Evolutionary conservation across 2,113 vertebrate genomes (phyloP).

Genomic region (Dromiciops gliroides): DNA sequence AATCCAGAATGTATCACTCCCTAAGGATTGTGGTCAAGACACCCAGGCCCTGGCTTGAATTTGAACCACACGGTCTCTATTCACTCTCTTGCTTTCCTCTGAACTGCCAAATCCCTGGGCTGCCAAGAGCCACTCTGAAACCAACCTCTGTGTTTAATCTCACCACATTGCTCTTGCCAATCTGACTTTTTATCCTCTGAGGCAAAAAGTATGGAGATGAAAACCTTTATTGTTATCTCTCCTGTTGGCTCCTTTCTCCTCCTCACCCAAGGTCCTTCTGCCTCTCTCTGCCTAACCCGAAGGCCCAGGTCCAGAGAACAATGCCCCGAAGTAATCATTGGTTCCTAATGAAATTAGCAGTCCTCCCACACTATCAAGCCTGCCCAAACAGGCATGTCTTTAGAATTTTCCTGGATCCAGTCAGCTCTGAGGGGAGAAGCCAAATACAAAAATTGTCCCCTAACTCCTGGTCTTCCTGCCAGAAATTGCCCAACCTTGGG

Average conservation of each 20-base stretch:
- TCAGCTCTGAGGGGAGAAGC: background rate
- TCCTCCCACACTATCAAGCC: background rate
- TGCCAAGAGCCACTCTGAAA: background rate
- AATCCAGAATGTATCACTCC: background rate
- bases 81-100: background rate
- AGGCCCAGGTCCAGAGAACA: background rate
- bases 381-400: background rate
- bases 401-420: background rate
- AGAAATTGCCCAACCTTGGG: background rate
- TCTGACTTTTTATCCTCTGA: background rate
- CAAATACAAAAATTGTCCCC: background rate
- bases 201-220: background rate
- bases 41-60: background rate
- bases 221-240: background rate
- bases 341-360: background rate
- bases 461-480: background rate
- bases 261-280: background rate
- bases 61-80: background rate
- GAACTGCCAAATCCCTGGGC: background rate
- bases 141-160: background rate
- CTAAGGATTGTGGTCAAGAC: background rate
- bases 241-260: background rate
- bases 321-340: background rate
- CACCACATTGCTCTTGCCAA: background rate
- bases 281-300: background rate